These are phyloP conservation scores for Flexamia atlantica DNA, from an alignment of 2,888 invertebrate genomes.

Conservation along the genomic window DNA sequence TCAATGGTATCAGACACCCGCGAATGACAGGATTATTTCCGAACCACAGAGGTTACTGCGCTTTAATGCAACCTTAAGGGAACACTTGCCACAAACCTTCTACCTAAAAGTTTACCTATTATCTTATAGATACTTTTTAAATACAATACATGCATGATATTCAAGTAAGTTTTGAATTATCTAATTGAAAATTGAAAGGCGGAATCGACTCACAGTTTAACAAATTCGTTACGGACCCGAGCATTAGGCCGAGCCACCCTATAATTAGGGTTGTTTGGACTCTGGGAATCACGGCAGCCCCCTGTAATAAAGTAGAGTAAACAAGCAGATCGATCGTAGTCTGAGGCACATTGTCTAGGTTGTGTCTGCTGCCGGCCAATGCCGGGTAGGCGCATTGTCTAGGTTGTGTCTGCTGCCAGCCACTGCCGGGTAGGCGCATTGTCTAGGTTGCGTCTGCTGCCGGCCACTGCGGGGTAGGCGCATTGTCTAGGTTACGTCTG, in stretches of 20 bases:
- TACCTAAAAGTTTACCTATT: too few relatives aligned
- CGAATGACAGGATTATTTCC: neutral
- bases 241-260: slow-evolving; percentile 36
- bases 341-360: slow-evolving; percentile 46
- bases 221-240: slow-evolving; percentile 36
- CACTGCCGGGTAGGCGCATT: too few relatives aligned
- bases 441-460: too few relatives aligned
- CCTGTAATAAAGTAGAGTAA: slow-evolving; percentile 46
- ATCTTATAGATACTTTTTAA: too few relatives aligned
- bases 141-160: too few relatives aligned
- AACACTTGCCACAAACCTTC: neutral
- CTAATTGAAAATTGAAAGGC: too few relatives aligned
- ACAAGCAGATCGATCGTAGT: slow-evolving; percentile 45
- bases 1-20: neutral
- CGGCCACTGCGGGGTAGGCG: too few relatives aligned
- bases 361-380: neutral
- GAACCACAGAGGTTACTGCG: neutral
- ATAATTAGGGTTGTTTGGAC: slow-evolving; percentile 42
- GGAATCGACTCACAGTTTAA: slow-evolving; percentile 29
- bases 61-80: neutral
- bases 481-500: too few relatives aligned
- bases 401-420: too few relatives aligned
- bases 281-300: slow-evolving; percentile 48
- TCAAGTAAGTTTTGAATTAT: too few relatives aligned
- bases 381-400: too few relatives aligned